These are phyloP conservation scores for Tyto alba DNA, from an alignment of 2,113 vertebrate species.

Conservation along the genomic window DNA sequence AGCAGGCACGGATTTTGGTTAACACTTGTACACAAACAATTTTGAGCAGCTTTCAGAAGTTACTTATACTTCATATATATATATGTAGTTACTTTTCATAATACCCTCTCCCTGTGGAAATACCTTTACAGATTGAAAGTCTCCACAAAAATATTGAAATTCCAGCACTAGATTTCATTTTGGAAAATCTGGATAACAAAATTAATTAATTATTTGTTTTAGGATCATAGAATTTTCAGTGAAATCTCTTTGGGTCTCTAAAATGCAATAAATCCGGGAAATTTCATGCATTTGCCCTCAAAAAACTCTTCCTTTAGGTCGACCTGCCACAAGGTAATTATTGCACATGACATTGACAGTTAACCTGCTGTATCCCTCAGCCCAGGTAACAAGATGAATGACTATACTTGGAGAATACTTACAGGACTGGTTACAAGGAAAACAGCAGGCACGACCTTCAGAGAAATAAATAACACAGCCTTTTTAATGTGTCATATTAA, in stretches of 20 bases:
- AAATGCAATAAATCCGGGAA: background rate
- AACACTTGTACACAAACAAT: background rate
- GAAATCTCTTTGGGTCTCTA: background rate
- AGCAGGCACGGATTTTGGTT: too few species aligned
- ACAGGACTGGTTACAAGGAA: background rate
- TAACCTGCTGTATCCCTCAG: background rate
- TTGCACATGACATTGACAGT: fast-evolving
- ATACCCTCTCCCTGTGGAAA: background rate
- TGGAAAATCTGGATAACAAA: background rate
- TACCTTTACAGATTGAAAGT: background rate
- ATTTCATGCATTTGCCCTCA: too few species aligned
- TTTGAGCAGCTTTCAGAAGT: background rate
- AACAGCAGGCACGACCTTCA: fast-evolving
- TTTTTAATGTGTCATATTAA: background rate
- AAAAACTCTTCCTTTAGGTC: background rate
- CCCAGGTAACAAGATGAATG: too few species aligned
- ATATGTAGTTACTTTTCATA: background rate
- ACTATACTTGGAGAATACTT: background rate
- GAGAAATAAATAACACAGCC: background rate
- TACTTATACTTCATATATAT: background rate
- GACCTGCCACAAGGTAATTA: background rate
- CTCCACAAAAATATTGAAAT: background rate
- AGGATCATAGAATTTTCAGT: background rate
- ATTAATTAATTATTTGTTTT: background rate
- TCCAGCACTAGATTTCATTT: background rate